Percentiles rank a stretch among this genome's conserved stretches.
phyloP scores from a whole-genome alignment of 2,888 invertebrate genomes.

The Lamproptera curius region DNA sequence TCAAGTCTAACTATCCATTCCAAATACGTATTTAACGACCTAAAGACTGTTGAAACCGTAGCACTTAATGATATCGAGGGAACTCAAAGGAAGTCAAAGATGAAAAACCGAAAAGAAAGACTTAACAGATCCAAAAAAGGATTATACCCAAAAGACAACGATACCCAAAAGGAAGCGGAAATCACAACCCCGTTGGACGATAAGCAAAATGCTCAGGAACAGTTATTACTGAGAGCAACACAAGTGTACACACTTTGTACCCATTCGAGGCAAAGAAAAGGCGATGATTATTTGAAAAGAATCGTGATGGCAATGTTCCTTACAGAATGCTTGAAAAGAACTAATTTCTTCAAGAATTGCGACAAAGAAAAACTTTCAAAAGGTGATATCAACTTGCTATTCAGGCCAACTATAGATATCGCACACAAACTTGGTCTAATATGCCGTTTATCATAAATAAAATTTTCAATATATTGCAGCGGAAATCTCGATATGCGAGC shows the following conservation, averaged over 20 bases:
- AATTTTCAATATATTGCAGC: too few species aligned
- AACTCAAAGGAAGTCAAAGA: conserved; percentile 55
- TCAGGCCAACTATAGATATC: too few species aligned
- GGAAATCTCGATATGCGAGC: conserved; percentile 71
- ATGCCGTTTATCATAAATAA: too few species aligned
- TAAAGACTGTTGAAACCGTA: conserved; percentile 50
- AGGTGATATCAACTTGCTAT: too few species aligned
- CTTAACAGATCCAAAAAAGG: conserved; percentile 59
- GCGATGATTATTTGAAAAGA: conserved; percentile 85
- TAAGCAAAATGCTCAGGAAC: conserved; percentile 51
- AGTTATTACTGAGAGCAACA: conserved; percentile 51
- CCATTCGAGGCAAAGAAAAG: conserved; percentile 78
- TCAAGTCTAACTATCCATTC: conserved; percentile 67
- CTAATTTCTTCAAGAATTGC: conserved; percentile 79
- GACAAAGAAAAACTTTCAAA: conserved; percentile 39
- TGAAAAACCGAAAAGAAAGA: conserved; percentile 63
- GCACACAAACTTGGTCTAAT: too few species aligned
- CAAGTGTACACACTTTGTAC: conserved; percentile 82
- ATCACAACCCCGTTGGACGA: conserved; percentile 44
- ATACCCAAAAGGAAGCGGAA: conserved; percentile 45
- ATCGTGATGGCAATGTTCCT: conserved; percentile 88
- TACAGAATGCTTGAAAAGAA: conserved; percentile 82
- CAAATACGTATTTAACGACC: conserved; percentile 50
- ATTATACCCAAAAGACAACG: conserved; percentile 45
- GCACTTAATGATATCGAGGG: conserved; percentile 62